Base-by-base conservation (phyloP, 92 coral and sea anemone species). In the Siderastrea siderea region DNA sequence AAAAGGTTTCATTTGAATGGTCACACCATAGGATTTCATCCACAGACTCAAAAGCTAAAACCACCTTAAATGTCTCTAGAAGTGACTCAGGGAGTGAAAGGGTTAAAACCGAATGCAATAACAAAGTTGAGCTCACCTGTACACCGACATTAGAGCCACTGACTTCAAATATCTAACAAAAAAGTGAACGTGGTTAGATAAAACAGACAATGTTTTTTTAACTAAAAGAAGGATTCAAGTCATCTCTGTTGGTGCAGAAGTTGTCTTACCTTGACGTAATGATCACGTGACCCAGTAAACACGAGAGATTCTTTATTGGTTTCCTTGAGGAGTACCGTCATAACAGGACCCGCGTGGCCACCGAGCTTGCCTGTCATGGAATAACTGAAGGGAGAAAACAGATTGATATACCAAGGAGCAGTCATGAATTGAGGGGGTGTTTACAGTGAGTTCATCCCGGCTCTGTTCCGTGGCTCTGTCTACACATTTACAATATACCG, bases 261-360 rank as follows among this genome's bases (percentile, higher is more conserved):
- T 58, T 10, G 5, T 50, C 88, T 55, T 80, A 96, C 99, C 98
- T 98, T 98, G 54, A 98, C 96, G 84, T 94, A 98, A 83, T 98
- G 98, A 83, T 98, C 99, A 72, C 98, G 89, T 78, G 98, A 98
- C 49, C 99, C 99, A 14, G 99, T 98, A 69, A 95, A 92, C 82
- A 98, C 93, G 55, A 98, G 67, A 0, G 96, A 90, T 57, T 96
- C 95, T 62, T 94, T 91, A 8, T 87, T 91, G 49, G 91, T 83
- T 57, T 95, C 93, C 63, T 84, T 85, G 76, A 96, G 78, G 10
- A 93, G 68, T 12, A 98, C 90, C 43, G 98, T 91, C 99, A 98
- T 98, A 48, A 98, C 95, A 10, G 98, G 97, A 2, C 96, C 99
- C 3, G 98, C 93, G 86, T 98, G 99, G 13, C 99, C 99, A 60